A percentile compares a stretch with the other conserved stretches of the same genome.
These are phyloP conservation scores for Solea senegalensis DNA, from an alignment of 2,113 vertebrate genomes.

Conservation along the genomic window DNA sequence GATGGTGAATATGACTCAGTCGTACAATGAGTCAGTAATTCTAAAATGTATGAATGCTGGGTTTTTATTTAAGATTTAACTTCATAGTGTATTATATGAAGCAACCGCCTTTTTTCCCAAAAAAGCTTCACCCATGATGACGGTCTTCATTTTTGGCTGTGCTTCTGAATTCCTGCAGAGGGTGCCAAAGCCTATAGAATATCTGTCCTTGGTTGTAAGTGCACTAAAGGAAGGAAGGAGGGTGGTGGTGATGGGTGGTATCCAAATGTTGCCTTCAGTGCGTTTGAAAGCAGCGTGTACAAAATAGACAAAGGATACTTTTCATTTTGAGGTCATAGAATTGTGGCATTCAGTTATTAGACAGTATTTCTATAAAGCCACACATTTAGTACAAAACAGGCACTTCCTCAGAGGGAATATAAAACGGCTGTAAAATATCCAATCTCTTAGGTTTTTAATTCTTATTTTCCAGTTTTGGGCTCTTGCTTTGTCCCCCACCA, in stretches of 20 bases:
- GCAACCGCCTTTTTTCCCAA: too few relatives aligned
- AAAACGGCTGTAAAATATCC: conserved; percentile 22
- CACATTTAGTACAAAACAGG: too few relatives aligned
- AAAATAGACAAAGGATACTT: too few relatives aligned
- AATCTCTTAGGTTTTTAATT: conserved; percentile 9
- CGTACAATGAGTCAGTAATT: neutral
- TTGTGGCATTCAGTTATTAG: too few relatives aligned
- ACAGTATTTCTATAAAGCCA: too few relatives aligned
- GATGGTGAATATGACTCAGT: neutral
- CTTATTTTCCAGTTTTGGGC: conserved; percentile 22
- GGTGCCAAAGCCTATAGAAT: conserved; percentile 65
- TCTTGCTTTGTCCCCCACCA: too few relatives aligned
- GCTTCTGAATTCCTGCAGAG: conserved; percentile 66
- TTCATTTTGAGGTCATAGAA: too few relatives aligned
- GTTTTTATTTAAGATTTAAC: neutral
- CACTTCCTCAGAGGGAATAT: neutral
- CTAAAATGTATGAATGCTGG: neutral
- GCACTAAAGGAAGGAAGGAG: too few relatives aligned
- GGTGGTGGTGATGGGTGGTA: too few relatives aligned
- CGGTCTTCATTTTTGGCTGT: conserved; percentile 25
- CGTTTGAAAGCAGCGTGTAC: too few relatives aligned
- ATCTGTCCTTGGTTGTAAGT: too few relatives aligned
- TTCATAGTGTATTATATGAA: neutral
- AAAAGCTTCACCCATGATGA: neutral
- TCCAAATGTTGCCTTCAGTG: too few relatives aligned